These are phyloP conservation scores for Mythimna vitellina DNA, from an alignment of 2,888 invertebrate species.

Conservation along the genomic window DNA sequence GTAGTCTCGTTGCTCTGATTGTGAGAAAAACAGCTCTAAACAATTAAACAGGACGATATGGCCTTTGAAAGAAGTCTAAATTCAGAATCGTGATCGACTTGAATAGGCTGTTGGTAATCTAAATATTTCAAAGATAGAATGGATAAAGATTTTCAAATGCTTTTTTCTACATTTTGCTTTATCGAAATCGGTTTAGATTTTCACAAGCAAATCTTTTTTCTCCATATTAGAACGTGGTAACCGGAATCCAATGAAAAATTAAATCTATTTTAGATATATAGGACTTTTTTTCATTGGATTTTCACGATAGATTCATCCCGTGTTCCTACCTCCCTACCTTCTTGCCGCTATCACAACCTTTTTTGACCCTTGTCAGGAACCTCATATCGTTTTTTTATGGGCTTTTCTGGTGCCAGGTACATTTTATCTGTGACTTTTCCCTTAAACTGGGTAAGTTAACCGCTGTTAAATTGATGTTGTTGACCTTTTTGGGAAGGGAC, in stretches of 20 bases:
- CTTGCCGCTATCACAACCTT: conserved; percentile 30
- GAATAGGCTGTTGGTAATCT: no score
- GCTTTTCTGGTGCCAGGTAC: conserved; percentile 27
- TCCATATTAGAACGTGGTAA: conserved; percentile 17
- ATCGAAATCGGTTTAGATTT: not conserved
- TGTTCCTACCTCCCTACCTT: not conserved
- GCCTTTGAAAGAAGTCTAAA: no score
- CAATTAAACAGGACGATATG: no score
- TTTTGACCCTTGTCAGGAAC: conserved; percentile 52
- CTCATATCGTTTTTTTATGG: conserved; percentile 44
- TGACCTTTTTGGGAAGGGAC: not conserved
- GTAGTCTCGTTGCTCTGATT: not conserved
- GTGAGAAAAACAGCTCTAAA: no score
- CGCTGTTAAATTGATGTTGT: conserved; percentile 27
- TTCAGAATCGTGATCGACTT: no score
- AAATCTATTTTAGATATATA: conserved; percentile 23
- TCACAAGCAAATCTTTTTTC: not conserved
- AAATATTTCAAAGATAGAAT: not conserved
- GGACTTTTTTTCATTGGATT: no score
- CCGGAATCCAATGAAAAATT: conserved; percentile 31
- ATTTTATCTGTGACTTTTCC: conserved; percentile 44
- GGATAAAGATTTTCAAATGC: not conserved
- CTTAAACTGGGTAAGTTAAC: conserved; percentile 40
- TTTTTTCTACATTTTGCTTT: not conserved
- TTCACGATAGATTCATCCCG: conserved; percentile 14